phyloP scores from a whole-genome alignment of 2,888 invertebrate genomes.

The Trypoxylon attenuatum region DNA sequence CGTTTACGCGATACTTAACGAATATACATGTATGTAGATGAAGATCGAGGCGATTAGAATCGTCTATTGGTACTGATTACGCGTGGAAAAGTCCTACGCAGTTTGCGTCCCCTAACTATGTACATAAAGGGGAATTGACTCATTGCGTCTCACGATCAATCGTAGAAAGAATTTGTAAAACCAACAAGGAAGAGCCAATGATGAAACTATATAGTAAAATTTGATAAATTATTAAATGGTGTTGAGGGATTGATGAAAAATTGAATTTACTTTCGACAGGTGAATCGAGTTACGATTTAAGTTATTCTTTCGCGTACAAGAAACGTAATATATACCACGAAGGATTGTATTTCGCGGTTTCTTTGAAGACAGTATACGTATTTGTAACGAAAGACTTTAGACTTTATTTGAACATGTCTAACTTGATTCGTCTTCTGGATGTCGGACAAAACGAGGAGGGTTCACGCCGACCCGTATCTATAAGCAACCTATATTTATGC shows the following conservation, averaged over 20 bases:
- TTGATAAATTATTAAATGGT: no score
- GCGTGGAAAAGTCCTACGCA: no score
- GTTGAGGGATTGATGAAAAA: not conserved
- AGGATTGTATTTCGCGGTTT: no score
- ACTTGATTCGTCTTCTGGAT: conserved; percentile 9
- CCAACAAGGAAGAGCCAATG: no score
- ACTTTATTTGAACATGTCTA: conserved; percentile 37
- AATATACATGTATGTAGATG: conserved; percentile 5
- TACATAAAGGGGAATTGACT: no score
- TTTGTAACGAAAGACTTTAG: conserved; percentile 27
- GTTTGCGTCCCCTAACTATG: no score
- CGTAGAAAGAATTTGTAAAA: no score
- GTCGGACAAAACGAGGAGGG: conserved; percentile 20
- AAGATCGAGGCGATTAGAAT: conserved; percentile 24
- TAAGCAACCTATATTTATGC: conserved; percentile 39
- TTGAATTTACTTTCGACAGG: not conserved
- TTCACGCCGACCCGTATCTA: conserved; percentile 23
- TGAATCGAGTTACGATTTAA: not conserved
- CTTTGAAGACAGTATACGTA: conserved; percentile 20
- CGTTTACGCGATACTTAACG: conserved; percentile 13
- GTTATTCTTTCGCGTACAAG: no score
- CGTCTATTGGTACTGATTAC: no score
- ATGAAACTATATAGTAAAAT: no score
- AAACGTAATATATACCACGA: conserved; percentile 8
- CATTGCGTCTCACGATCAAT: no score